A percentile compares a stretch with the other conserved stretches of the same genome.
Evolutionary conservation across 1,140 invertebrate species (phyloP).

Genomic region (Druon quercuslanigerum): DNA sequence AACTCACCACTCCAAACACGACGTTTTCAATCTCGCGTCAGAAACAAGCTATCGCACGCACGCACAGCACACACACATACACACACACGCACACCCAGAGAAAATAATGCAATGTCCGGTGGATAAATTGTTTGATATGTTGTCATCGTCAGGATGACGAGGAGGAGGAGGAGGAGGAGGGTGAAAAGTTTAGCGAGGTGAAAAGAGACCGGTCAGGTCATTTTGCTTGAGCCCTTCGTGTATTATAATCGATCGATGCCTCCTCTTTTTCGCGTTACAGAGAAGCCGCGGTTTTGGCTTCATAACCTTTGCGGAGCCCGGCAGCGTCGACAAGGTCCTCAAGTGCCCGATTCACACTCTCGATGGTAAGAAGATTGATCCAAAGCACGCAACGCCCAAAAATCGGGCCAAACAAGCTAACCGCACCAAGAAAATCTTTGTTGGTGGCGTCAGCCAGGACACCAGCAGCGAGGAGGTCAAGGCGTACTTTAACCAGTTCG

Average conservation of each 20-base stretch:
- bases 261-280: constrained; percentile 78
- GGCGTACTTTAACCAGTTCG: constrained; percentile 93
- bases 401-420: constrained; percentile 89
- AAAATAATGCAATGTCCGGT: background rate
- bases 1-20: constrained; percentile 48
- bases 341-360: constrained; percentile 93
- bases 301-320: constrained; percentile 93
- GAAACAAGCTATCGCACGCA: background rate
- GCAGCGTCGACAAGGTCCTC: constrained; percentile 92
- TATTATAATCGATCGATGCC: constrained; percentile 46
- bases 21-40: constrained; percentile 6
- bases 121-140: background rate
- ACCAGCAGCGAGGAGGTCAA: constrained; percentile 94
- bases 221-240: constrained; percentile 32
- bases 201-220: constrained; percentile 46
- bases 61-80: background rate
- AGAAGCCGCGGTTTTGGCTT: constrained; percentile 95
- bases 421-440: constrained; percentile 94
- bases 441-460: constrained; percentile 93
- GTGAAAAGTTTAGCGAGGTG: constrained; percentile 26
- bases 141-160: constrained; percentile 35
- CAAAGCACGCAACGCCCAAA: constrained; percentile 94
- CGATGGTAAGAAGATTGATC: constrained; percentile 96
- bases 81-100: no score
- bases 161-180: constrained; percentile 15